Percentiles rank a stretch among this genome's conserved stretches.
These are phyloP conservation scores for Eurois occulta DNA, from an alignment of 2,888 invertebrate genomes.

Conservation along the genomic window DNA sequence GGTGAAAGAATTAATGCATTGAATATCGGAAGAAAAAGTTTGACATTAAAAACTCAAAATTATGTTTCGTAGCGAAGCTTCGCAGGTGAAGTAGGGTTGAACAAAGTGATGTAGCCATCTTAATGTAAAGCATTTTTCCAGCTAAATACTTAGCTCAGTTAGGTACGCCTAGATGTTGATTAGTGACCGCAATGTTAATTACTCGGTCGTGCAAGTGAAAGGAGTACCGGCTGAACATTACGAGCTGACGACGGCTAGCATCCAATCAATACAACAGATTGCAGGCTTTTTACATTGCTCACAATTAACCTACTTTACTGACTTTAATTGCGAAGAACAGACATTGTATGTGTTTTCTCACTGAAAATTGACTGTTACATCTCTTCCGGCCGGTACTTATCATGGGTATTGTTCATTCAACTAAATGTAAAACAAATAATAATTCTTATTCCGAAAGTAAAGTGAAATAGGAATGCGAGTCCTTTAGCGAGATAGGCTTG, in stretches of 20 bases:
- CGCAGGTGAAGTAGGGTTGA: background rate
- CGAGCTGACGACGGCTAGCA: background rate
- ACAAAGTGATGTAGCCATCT: background rate
- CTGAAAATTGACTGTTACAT: background rate
- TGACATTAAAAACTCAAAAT: background rate
- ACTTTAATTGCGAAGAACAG: slow-evolving; percentile 14
- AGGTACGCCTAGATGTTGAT: background rate
- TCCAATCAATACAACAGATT: slow-evolving; percentile 4
- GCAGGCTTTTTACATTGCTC: slow-evolving; percentile 15
- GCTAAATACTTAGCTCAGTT: background rate
- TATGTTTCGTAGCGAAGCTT: background rate
- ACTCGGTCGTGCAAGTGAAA: background rate
- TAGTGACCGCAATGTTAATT: slow-evolving; percentile 4
- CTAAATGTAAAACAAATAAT: background rate
- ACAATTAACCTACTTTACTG: slow-evolving; percentile 36
- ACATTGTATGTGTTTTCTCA: slow-evolving; percentile 4
- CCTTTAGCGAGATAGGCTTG: background rate
- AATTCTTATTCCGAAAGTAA: background rate
- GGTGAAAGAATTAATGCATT: background rate
- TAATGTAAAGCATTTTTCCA: background rate
- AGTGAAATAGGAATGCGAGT: background rate
- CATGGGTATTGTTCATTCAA: background rate
- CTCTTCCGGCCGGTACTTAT: background rate
- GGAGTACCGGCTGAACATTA: background rate
- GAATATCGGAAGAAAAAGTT: background rate